These are phyloP conservation scores for Ictidomys tridecemlineatus DNA, from an alignment of 2,113 vertebrate species.

Conservation along the genomic window DNA sequence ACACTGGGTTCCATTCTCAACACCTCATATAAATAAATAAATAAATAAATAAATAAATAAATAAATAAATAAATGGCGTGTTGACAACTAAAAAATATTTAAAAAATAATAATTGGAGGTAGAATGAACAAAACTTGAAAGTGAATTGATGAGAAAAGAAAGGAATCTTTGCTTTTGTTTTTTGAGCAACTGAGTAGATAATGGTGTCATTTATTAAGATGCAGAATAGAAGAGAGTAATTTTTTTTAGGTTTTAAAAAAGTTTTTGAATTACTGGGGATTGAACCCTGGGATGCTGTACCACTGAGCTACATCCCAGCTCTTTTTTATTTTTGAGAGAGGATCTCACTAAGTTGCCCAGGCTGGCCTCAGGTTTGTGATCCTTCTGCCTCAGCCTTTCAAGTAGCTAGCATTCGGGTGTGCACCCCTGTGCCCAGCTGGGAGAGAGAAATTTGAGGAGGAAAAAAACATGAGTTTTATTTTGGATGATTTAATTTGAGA, in stretches of 20 bases:
- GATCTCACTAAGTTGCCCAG: too few species aligned
- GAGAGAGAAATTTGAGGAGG: constrained; percentile 13
- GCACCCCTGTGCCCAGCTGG: neutral
- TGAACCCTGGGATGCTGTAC: too few species aligned
- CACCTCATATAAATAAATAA: too few species aligned
- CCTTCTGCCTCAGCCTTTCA: too few species aligned
- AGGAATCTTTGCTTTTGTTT: neutral
- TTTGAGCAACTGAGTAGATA: neutral
- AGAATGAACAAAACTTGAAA: constrained; percentile 15
- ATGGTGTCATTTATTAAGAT: neutral
- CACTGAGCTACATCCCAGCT: too few species aligned
- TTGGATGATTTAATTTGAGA: constrained; percentile 10
- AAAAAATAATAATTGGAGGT: neutral
- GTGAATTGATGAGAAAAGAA: neutral
- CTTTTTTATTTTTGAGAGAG: too few species aligned
- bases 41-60: too few species aligned
- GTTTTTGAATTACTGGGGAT: too few species aligned
- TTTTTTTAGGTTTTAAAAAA: neutral
- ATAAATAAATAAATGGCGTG: too few species aligned
- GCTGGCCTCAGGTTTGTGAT: too few species aligned
- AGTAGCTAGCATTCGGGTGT: too few species aligned
- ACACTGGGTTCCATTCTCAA: too few species aligned
- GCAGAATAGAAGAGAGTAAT: neutral
- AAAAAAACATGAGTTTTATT: neutral
- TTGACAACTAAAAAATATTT: neutral